A percentile compares a stretch with the other conserved stretches of the same genome.
These are phyloP conservation scores for Saguinus midas DNA, from an alignment of 2,113 vertebrate genomes.

Conservation along the genomic window DNA sequence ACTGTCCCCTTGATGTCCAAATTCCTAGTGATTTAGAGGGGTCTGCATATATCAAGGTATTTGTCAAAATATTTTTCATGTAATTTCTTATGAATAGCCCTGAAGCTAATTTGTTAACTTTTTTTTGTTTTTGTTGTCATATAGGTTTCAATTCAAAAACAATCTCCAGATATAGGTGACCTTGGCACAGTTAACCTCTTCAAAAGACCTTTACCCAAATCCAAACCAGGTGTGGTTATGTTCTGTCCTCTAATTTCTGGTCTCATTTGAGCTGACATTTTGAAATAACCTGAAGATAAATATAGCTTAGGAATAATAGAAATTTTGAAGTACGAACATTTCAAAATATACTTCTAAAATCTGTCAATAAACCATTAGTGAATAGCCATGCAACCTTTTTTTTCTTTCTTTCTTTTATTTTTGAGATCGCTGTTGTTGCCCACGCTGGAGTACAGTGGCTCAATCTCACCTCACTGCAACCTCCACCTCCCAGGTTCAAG, in stretches of 20 bases:
- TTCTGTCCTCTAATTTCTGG: neutral
- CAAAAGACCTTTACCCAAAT: slow-evolving; percentile 89
- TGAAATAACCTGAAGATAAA: neutral
- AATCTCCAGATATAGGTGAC: slow-evolving; percentile 96
- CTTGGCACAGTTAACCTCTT: slow-evolving; percentile 96
- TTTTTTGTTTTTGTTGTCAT: neutral
- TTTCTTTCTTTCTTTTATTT: neutral
- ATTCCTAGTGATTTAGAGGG: slow-evolving; percentile 98
- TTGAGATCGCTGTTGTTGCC: no score
- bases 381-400: neutral
- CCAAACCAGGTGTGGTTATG: slow-evolving; percentile 88
- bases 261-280: slow-evolving; percentile 24
- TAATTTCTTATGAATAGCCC: neutral
- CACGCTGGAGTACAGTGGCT: no score
- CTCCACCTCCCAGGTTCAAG: no score
- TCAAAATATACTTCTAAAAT: neutral
- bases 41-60: slow-evolving; percentile 97
- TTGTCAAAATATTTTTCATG: neutral
- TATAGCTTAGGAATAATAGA: neutral
- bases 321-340: neutral
- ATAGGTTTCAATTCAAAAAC: slow-evolving; percentile 98
- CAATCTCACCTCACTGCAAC: no score
- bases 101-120: neutral
- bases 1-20: slow-evolving; percentile 96
- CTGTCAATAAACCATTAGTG: neutral